Evolutionary conservation across 2,888 invertebrate species (phyloP).

Genomic region (Selenia dentaria): DNA sequence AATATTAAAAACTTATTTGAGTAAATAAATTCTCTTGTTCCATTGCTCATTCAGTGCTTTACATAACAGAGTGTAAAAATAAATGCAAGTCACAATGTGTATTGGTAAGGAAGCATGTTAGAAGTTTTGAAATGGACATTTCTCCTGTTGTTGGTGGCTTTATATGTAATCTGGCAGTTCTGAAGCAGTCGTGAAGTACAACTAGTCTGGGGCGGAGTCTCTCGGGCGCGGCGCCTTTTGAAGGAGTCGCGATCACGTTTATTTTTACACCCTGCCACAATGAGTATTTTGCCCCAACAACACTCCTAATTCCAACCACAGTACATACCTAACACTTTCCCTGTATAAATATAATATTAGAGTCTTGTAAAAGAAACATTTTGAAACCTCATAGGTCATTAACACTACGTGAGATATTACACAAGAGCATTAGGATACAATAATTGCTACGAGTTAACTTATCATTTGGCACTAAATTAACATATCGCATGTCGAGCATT

Average conservation of each 20-base stretch:
- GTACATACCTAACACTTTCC: conserved; percentile 82
- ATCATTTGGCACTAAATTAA: conserved; percentile 85
- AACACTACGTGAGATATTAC: conserved; percentile 82
- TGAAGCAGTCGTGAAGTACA: conserved; percentile 31
- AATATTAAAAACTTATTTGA: conserved; percentile 79
- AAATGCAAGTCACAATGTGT: conserved; percentile 41
- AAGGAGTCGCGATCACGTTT: conserved; percentile 42
- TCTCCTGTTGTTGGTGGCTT: conserved; percentile 12
- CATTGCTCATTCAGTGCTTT: conserved; percentile 81
- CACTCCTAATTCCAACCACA: conserved; percentile 78
- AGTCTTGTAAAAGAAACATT: conserved; percentile 84
- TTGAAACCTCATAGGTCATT: conserved; percentile 80
- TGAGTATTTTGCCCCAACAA: conserved; percentile 82
- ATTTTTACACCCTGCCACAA: conserved; percentile 77
- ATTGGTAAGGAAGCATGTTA: conserved; percentile 31
- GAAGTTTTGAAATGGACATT: conserved; percentile 28
- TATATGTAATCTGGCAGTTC: conserved; percentile 28
- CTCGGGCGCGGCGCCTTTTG: conserved; percentile 26
- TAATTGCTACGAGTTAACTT: conserved; percentile 84
- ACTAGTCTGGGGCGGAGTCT: conserved; percentile 45
- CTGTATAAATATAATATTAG: conserved; percentile 81
- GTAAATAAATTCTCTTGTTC: conserved; percentile 84
- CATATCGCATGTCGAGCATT: conserved; percentile 83
- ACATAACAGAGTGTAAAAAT: conserved; percentile 77
- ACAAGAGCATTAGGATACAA: conserved; percentile 81